Base-by-base conservation (phyloP, 2,113 vertebrate species). In the Corythoichthys haematopterus region DNA sequence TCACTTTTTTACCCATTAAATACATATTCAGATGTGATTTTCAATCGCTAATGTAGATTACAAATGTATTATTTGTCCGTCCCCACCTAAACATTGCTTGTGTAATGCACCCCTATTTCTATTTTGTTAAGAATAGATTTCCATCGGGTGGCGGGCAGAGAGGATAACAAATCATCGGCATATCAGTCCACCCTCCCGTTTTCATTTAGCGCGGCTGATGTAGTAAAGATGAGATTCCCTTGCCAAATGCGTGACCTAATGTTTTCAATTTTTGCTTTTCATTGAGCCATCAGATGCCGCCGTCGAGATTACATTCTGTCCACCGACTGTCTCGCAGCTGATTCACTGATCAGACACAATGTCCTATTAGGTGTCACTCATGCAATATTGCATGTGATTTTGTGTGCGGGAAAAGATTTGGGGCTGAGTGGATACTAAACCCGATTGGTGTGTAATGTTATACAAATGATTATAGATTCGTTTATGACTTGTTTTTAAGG, bases 211-310 rank as follows among this genome's bases (percentile, higher is more conserved):
- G 71, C 40, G 12, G 76, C 85, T 79, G 80, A 88, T 87, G 75
- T 33, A 68, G 80, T 79, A 85, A 69, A 81, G 85, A 89, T 86
- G 84, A 83, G 74, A 87, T 80, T 82, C 69, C 71, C 71, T 78
- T 72, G 76, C 81, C 76, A 81, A 89, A 88, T 65, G 68, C 70
- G 82, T 71, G 33, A 71, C 79, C 81, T 85, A 76, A 81, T 86
- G 80, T 79, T 86, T 87, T 82, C 75, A 82, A 85, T 87, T 74
- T 57, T 78, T 69, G 79, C 69, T 80, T 71, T 65, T 78, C 72
- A 81, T 74, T 85, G 78, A 79, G 68, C 77, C 65, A 75, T 85
- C 80, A 84, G 76, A 74, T 64, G 75, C 28, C 70, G 20, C 56
- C 52, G 64, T 73, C 66, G 59, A 79, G 79, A 78, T 84, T 81